Evolutionary conservation across 2,888 invertebrate genomes (phyloP).

Genomic region (Drosophila recens): DNA sequence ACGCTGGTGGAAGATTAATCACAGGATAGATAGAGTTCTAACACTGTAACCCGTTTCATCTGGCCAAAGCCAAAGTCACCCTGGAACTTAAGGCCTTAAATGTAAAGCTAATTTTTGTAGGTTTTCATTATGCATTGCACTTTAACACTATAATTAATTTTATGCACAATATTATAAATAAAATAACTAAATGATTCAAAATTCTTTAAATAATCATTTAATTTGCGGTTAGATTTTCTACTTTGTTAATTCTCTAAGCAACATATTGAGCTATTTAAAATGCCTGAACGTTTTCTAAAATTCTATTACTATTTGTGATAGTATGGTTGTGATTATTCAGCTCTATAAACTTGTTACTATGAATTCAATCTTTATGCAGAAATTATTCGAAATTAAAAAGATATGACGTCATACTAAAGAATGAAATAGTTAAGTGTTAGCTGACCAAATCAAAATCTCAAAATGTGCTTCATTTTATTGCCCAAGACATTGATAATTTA

Average conservation of each 20-base stretch:
- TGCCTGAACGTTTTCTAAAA: not conserved
- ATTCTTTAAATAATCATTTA: no score
- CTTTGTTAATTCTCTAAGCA: no score
- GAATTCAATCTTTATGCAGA: not conserved
- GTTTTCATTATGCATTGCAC: not conserved
- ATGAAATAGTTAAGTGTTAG: not conserved
- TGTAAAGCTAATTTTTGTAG: not conserved
- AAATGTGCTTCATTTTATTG: slow-evolving; percentile 10
- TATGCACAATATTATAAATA: no score
- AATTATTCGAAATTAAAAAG: not conserved
- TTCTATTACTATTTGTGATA: not conserved
- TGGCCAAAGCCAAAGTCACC: not conserved
- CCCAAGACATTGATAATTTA: slow-evolving; percentile 18
- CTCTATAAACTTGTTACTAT: not conserved
- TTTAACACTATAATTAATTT: no score
- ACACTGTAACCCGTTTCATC: not conserved
- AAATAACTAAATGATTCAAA: no score
- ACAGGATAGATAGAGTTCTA: not conserved
- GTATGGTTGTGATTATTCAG: not conserved
- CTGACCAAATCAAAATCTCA: not conserved
- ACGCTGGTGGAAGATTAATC: not conserved
- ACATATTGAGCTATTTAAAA: no score
- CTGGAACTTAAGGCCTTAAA: not conserved
- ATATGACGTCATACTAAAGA: slow-evolving; percentile 18
- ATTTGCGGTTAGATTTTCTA: not conserved